Evolutionary conservation across 2,113 vertebrate species (phyloP).

Genomic region (Mustela lutreola): DNA sequence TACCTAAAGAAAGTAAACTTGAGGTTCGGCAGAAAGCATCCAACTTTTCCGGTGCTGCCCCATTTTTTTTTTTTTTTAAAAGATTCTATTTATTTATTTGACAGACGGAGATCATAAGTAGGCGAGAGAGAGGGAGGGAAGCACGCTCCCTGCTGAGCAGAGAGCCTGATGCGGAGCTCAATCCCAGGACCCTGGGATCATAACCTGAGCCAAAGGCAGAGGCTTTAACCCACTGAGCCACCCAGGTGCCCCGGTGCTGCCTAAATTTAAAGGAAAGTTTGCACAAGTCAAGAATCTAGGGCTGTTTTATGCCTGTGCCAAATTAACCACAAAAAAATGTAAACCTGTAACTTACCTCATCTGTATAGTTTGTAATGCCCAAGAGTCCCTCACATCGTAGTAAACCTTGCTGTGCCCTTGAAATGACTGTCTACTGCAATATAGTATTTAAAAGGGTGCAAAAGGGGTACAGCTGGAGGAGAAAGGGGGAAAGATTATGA

Average conservation of each 20-base stretch:
- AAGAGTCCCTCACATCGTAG: conserved; percentile 29
- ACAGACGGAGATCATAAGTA: too few species aligned
- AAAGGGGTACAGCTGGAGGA: conserved; percentile 6
- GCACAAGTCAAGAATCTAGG: background rate
- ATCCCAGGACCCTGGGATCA: too few species aligned
- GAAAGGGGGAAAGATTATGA: conserved; percentile 18
- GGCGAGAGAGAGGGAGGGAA: too few species aligned
- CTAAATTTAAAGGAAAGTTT: background rate
- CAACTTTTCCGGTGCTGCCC: background rate
- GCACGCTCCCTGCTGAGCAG: too few species aligned
- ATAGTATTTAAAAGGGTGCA: background rate
- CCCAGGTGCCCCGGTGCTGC: too few species aligned
- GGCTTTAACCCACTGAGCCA: too few species aligned
- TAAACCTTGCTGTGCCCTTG: conserved; percentile 29
- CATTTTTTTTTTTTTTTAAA: background rate
- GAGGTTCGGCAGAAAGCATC: background rate
- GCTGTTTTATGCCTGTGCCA: background rate
- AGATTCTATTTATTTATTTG: too few species aligned
- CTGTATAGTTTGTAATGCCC: conserved; percentile 1
- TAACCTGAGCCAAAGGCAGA: too few species aligned
- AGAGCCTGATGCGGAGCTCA: too few species aligned
- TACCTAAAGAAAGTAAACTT: background rate
- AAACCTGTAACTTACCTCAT: conserved; percentile 54
- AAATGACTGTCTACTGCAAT: conserved; percentile 49
- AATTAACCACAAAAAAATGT: background rate